These are phyloP conservation scores for Metalampra italica DNA, from an alignment of 2,888 invertebrate species.

Conservation along the genomic window DNA sequence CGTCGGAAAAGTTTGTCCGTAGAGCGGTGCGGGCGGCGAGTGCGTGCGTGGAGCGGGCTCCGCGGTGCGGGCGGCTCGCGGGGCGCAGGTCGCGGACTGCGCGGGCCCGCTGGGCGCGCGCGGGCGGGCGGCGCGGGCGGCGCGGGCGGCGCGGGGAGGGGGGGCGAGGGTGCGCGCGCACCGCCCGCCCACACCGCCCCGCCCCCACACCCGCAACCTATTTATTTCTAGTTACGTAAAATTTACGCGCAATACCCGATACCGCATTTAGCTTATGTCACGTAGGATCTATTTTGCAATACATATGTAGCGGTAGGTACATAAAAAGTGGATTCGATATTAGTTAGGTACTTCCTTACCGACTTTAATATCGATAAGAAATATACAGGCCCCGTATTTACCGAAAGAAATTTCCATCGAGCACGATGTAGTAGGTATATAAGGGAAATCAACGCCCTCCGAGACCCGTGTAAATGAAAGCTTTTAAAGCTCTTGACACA, in stretches of 20 bases:
- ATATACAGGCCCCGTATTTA: not conserved
- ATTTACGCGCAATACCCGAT: slow-evolving; percentile 77
- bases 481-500: slow-evolving; percentile 30
- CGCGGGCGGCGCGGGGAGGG: slow-evolving; percentile 20
- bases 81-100: slow-evolving; percentile 66
- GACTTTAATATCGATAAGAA: not conserved
- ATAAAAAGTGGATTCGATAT: not conserved
- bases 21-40: slow-evolving; percentile 34
- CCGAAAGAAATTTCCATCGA: not conserved
- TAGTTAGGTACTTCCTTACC: not conserved
- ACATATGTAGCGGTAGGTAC: not conserved
- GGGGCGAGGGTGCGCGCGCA: slow-evolving; percentile 51
- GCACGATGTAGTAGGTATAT: slow-evolving; percentile 13
- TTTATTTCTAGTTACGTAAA: slow-evolving; percentile 79
- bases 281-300: slow-evolving; percentile 33
- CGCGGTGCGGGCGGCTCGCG: slow-evolving; percentile 67
- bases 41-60: slow-evolving; percentile 37
- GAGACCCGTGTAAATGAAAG: slow-evolving; percentile 15
- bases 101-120: slow-evolving; percentile 44
- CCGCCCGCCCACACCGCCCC: slow-evolving; percentile 68
- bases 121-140: slow-evolving; percentile 28
- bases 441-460: slow-evolving; percentile 23
- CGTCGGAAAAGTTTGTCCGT: slow-evolving; percentile 67
- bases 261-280: slow-evolving; percentile 72
- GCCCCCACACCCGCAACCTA: slow-evolving; percentile 78